Evolutionary conservation across 2,797 vertebrate species (phyloP), one percentile per base, ranked within the genome.

Genomic region (Poeciliopsis turneri): DNA sequence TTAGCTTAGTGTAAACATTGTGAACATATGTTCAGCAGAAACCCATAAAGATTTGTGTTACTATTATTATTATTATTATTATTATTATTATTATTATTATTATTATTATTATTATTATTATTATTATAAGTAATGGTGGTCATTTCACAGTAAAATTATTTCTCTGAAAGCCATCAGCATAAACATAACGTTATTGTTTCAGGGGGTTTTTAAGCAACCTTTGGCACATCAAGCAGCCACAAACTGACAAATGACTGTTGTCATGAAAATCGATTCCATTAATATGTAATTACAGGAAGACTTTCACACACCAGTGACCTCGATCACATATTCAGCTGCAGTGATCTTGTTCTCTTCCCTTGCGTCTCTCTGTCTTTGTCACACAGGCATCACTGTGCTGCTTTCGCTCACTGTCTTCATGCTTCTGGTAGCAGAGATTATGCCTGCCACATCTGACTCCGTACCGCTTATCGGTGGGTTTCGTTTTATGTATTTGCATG

Each of bases 351-450:
- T 87, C 66, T 84, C 73, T 72, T 74, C 77, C 39, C 68, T 59
- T 75, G 41, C 76, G 75, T 76, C 36, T 76, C 30, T 90, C 75
- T 79, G 36, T 90, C 74, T 84, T 46, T 70, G 68, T 70, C 41
- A 70, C n/a, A n/a, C 77, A 98, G 97, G 97, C 75, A 98, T 98
- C 90, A 98, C 97, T 33, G 97, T 98, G 78, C 96, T 98, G 66
- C 95, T 98, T 74, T 98, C 97, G 5, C 92, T 98, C 68, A 98
- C 97, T 0, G 97, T 98, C 82, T 98, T 98, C 93, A 98, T 98
- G 97, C 95, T 98, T 45, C 95, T 98, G 84, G 97, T 98, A n/a
- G 97, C 97, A 45, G 97, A 98, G 92, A 98, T 98, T 91, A 98
- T 98, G 97, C 97, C 97, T 9, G 97, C 97, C 74, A 98, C 97